phyloP scores from a whole-genome alignment of 1,140 invertebrate species.

The Pseudobourletiella spinata region DNA sequence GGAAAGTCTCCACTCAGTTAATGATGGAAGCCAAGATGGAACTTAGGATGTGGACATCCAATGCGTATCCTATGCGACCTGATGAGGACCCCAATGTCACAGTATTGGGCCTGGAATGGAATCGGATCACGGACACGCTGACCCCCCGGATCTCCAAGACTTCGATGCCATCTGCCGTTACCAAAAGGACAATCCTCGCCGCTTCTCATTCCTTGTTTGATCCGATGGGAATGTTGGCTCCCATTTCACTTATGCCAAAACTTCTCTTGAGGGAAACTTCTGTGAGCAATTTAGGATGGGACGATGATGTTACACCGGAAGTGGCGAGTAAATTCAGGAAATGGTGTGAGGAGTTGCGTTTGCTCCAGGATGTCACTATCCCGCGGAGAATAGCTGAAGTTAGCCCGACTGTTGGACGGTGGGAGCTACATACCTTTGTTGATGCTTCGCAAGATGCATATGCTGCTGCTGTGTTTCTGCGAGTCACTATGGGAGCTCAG shows the following conservation, averaged over 20 bases:
- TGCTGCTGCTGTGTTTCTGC: conserved; percentile 38
- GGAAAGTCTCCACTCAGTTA: conserved; percentile 14
- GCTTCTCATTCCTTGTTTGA: neutral
- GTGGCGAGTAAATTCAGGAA: conserved; percentile 24
- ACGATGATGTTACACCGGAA: conserved; percentile 17
- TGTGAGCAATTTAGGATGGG: neutral
- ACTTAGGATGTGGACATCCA: conserved; percentile 36
- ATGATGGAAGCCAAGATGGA: conserved; percentile 36
- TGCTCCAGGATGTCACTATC: conserved; percentile 31
- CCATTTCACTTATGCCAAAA: neutral
- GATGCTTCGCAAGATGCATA: conserved; percentile 39
- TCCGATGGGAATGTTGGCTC: neutral
- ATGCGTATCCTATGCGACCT: neutral
- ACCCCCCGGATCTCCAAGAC: neutral
- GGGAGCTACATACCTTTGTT: conserved; percentile 37
- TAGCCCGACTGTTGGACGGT: neutral
- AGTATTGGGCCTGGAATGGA: neutral
- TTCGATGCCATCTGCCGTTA: neutral
- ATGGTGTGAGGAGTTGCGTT: conserved; percentile 23
- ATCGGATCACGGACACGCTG: neutral
- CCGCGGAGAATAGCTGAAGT: conserved; percentile 24
- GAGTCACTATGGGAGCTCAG: conserved; percentile 10
- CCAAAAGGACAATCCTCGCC: conserved; percentile 3
- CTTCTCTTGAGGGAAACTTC: neutral
- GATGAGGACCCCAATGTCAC: neutral